Conservation (phyloP, 1,140 invertebrate species). For the Kradibia gibbosae region DNA sequence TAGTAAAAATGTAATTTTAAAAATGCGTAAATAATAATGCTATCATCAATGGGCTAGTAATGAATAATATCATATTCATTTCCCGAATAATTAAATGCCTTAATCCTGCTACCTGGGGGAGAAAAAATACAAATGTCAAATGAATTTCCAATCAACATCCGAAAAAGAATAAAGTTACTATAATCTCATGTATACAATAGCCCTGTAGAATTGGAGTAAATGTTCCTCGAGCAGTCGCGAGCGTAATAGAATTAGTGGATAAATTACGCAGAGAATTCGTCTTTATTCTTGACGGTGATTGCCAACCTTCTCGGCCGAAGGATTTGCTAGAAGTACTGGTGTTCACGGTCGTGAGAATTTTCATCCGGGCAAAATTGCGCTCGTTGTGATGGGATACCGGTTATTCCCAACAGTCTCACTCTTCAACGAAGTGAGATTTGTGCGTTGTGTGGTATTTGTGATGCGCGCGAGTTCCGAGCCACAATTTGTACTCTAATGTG, state of each 20-base stretch:
- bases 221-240: background rate
- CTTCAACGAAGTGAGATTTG: background rate
- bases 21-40: no score
- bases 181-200: no score
- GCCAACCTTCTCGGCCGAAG: background rate
- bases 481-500: background rate
- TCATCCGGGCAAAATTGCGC: slow-evolving; percentile 4
- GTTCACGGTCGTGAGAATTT: background rate
- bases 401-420: background rate
- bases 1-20: no score
- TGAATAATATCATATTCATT: background rate
- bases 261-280: background rate
- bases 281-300: background rate
- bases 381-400: background rate
- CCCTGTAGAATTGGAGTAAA: no score
- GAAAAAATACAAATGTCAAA: no score
- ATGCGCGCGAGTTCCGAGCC: background rate
- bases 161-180: background rate
- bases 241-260: background rate
- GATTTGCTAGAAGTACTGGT: background rate
- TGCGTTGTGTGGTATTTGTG: background rate
- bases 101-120: background rate
- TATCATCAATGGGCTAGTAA: no score
- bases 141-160: slow-evolving; percentile 3
- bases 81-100: background rate